Evolutionary conservation across 1,140 invertebrate genomes (phyloP).

Genomic region (Apis florea): DNA sequence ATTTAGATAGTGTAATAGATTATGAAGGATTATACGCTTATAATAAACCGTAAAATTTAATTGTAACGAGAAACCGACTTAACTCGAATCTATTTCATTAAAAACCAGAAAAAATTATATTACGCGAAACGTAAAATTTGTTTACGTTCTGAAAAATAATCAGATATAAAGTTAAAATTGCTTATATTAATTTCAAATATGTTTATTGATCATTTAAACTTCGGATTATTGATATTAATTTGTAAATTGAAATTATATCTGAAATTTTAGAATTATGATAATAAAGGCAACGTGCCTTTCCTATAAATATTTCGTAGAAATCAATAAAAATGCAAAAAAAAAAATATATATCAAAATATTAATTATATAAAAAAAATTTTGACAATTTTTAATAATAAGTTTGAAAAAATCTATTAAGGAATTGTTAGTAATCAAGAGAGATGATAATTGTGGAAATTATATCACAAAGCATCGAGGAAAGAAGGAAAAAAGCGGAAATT

Average conservation of each 20-base stretch:
- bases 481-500: background rate
- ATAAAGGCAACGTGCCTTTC: too few species aligned
- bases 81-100: background rate
- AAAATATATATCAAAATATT: too few species aligned
- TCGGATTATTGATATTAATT: too few species aligned
- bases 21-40: background rate
- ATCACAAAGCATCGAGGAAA: background rate
- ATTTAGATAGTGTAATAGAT: constrained; percentile 6
- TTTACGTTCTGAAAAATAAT: background rate
- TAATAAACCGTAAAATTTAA: constrained; percentile 2
- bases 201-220: too few species aligned
- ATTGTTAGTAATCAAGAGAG: background rate
- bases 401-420: too few species aligned
- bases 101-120: background rate
- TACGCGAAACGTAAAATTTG: background rate
- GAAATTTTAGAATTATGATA: too few species aligned
- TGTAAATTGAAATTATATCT: too few species aligned
- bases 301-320: too few species aligned
- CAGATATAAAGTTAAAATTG: background rate
- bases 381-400: too few species aligned
- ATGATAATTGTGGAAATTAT: background rate
- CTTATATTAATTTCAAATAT: too few species aligned
- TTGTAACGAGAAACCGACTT: background rate
- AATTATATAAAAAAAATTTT: too few species aligned
- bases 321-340: too few species aligned